Base-by-base conservation (phyloP, 1,140 invertebrate species). In the Bombus picipes region DNA sequence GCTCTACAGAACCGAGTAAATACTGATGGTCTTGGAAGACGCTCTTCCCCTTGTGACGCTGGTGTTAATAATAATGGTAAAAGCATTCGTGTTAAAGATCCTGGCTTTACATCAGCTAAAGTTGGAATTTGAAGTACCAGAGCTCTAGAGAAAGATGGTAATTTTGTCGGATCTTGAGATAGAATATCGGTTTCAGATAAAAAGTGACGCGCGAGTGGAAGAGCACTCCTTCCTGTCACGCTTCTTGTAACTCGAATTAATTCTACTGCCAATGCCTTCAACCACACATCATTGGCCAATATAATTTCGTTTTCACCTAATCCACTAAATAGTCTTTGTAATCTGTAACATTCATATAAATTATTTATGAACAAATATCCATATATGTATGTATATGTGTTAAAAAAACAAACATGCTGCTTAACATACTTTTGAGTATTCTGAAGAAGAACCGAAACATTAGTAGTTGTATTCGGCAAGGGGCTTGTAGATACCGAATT, bases 251-350 rank as follows among this genome's bases (percentile, higher is more conserved):
- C 96, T 85, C 97, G 96, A 2, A 98, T 97, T 59, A 99, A 95
- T 92, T 98, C 97, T 12, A 99, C 95, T 2, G 98, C 98, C 37
- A 98, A 95, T 18, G 98, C 98, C 90, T 98, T 97, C 10, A 99
- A 92, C 90, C 98, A 97, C 39, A 99, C 96, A 92, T 99, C 98
- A 91, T 97, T 97, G 25, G 99, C 97, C 43, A 97, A 96, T 65
- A 97, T 96, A 66, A 97, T 96, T 92, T 98, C 98, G 12, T 96
- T 96, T 72, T 97, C 96, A 53, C 96, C 97, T 41, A 98, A 95
- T 0, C 97, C 98, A 78, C 97, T 97, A 94, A 98, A 99, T 32
- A 98, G 96, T 94, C 98, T 97, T 92, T 98, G 97, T 47, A 99
- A 95, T 91, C 96, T 97, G 90, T 32, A 94, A 93, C n/a, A 91